These are phyloP conservation scores for Cataglyphis rosenhaueri DNA, from an alignment of 2,888 invertebrate genomes.

Conservation along the genomic window DNA sequence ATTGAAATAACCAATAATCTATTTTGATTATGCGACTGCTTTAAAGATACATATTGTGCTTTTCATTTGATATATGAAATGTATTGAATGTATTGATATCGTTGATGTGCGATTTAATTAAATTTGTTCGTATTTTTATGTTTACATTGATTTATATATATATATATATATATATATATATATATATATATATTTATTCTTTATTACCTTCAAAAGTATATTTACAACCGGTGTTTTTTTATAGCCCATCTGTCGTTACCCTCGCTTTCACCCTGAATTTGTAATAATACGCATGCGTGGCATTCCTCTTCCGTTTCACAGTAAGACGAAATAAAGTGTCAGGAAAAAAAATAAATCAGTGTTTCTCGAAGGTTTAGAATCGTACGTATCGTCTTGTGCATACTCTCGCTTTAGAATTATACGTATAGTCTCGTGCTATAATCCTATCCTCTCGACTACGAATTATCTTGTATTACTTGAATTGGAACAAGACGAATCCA, in stretches of 20 bases:
- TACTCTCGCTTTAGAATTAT: background rate
- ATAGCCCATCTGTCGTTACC: background rate
- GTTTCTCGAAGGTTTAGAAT: background rate
- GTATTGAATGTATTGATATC: background rate
- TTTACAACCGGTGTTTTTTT: background rate
- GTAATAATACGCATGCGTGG: background rate
- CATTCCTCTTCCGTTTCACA: background rate
- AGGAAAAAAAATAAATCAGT: background rate
- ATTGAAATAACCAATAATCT: background rate
- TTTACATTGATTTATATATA: background rate
- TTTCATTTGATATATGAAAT: background rate
- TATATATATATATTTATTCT: background rate
- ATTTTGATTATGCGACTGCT: background rate
- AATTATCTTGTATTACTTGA: background rate
- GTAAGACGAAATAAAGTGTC: background rate
- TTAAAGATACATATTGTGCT: background rate
- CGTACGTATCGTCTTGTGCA: too few species aligned
- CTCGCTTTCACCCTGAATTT: background rate
- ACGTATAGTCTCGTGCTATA: background rate
- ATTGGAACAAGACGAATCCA: background rate
- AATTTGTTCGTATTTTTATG: background rate
- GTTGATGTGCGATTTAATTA: background rate
- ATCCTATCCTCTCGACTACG: background rate
- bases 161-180: background rate
- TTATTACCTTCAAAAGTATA: background rate